These are phyloP conservation scores for Brenthis hecate DNA, from an alignment of 2,888 invertebrate species.

Conservation along the genomic window DNA sequence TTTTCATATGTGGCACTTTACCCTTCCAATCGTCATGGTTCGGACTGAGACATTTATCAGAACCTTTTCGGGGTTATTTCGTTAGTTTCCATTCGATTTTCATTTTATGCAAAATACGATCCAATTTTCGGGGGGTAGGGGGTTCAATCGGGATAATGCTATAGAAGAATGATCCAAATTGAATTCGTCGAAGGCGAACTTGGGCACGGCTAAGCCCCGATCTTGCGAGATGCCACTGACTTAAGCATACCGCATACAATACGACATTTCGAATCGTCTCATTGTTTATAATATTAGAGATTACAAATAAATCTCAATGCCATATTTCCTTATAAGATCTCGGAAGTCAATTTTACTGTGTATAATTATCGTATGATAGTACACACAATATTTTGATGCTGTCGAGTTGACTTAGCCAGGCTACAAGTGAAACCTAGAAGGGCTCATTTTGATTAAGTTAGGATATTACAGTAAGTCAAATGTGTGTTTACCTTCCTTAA, in stretches of 20 bases:
- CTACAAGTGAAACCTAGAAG: no score
- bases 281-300: neutral
- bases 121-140: slow-evolving; percentile 62
- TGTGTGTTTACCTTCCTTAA: no score
- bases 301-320: no score
- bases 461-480: no score
- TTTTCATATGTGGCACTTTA: slow-evolving; percentile 30
- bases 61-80: slow-evolving; percentile 62
- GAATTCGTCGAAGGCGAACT: slow-evolving; percentile 61
- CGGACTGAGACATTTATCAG: slow-evolving; percentile 45
- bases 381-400: no score
- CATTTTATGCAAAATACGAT: slow-evolving; percentile 80
- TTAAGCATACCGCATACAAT: slow-evolving; percentile 39
- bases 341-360: no score
- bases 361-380: no score
- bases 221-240: slow-evolving; percentile 57
- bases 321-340: no score
- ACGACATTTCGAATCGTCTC: no score
- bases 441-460: no score
- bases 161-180: slow-evolving; percentile 80
- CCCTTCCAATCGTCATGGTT: slow-evolving; percentile 34
- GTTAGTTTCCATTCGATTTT: slow-evolving; percentile 76
- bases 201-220: slow-evolving; percentile 46
- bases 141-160: slow-evolving; percentile 74
- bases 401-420: no score